Evolutionary conservation across 2,888 invertebrate species (phyloP).

Genomic region (Pecten maximus): DNA sequence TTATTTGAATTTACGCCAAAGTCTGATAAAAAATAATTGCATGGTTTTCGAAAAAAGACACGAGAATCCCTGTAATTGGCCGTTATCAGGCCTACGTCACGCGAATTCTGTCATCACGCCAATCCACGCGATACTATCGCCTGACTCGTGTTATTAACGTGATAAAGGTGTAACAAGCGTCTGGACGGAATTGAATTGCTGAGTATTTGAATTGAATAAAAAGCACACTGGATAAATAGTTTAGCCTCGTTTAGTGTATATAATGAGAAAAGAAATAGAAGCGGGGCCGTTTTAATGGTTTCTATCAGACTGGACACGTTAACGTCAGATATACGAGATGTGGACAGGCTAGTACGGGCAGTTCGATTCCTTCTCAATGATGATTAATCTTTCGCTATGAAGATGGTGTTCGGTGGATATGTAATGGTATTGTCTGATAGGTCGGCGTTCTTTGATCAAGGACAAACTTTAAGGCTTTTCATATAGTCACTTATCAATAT

Average conservation of each 20-base stretch:
- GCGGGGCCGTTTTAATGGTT: not conserved
- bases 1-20: not conserved
- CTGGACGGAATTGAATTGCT: not conserved
- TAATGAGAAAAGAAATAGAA: conserved; percentile 19
- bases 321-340: not conserved
- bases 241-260: conserved; percentile 13
- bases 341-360: not conserved
- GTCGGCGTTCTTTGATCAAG: too few relatives aligned
- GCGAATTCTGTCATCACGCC: not conserved
- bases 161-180: conserved; percentile 8
- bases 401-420: too few relatives aligned
- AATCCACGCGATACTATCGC: not conserved
- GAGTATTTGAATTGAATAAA: conserved; percentile 20
- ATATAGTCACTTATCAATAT: too few relatives aligned
- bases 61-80: not conserved
- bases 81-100: not conserved
- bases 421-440: too few relatives aligned
- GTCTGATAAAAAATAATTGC: not conserved
- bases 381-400: not conserved
- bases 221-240: not conserved
- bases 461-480: too few relatives aligned
- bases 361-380: not conserved
- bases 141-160: not conserved
- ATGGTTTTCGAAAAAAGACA: not conserved
- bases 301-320: not conserved